Evolutionary conservation across 2,797 vertebrate genomes (phyloP).

Genomic region (Xerus rutilus): DNA sequence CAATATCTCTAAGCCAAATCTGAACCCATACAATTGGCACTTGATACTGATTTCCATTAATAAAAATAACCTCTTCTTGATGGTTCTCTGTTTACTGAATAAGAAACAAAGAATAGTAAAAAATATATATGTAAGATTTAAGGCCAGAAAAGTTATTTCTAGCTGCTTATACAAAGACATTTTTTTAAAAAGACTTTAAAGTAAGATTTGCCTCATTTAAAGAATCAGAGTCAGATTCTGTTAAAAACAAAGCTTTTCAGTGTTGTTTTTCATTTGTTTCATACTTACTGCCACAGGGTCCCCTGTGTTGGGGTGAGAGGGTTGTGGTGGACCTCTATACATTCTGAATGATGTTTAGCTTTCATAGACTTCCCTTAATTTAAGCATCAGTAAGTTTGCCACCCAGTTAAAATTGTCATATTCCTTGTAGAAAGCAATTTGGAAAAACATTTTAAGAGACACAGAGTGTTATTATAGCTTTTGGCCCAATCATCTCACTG

Average conservation of each 20-base stretch:
- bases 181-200: neutral
- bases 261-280: neutral
- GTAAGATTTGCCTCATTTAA: slow-evolving; percentile 51
- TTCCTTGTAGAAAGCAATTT: slow-evolving; percentile 68
- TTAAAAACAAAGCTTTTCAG: slow-evolving; percentile 33
- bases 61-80: slow-evolving; percentile 37
- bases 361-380: slow-evolving; percentile 68
- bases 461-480: slow-evolving; percentile 58
- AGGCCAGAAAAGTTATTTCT: neutral
- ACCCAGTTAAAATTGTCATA: slow-evolving; percentile 56
- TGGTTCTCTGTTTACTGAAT: neutral
- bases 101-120: neutral
- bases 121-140: neutral
- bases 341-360: neutral
- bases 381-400: slow-evolving; percentile 46
- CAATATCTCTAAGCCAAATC: neutral
- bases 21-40: neutral
- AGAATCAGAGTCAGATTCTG: neutral
- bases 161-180: neutral
- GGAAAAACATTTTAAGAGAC: slow-evolving; percentile 66
- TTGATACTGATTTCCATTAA: slow-evolving; percentile 36
- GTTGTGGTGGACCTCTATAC: neutral
- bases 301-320: neutral
- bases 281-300: neutral
- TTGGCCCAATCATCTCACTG: slow-evolving; percentile 64